Percentiles rank a stretch among this genome's conserved stretches.
phyloP scores from a whole-genome alignment of 2,113 vertebrate genomes.

The Leuciscus idus region DNA sequence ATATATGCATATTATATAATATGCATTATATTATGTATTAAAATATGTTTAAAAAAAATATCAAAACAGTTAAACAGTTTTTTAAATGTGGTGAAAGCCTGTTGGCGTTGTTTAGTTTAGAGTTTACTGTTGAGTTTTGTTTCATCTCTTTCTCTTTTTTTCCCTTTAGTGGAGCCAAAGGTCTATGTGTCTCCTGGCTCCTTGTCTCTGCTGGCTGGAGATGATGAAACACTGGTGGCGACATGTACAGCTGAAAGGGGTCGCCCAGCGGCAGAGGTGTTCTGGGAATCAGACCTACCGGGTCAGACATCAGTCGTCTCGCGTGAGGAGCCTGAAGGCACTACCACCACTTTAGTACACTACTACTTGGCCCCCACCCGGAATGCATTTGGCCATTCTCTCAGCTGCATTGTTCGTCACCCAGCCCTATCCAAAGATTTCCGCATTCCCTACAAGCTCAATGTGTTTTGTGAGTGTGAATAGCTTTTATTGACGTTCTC shows the following conservation, averaged over 20 bases:
- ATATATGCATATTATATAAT: not conserved
- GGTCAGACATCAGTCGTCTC: conserved; percentile 80
- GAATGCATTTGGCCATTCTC: conserved; percentile 83
- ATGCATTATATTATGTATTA: too few species aligned
- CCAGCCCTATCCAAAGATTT: conserved; percentile 88
- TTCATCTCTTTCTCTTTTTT: not conserved
- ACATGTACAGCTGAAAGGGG: conserved; percentile 90
- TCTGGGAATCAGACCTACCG: conserved; percentile 87
- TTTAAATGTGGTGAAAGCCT: not conserved
- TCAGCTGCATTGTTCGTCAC: conserved; percentile 92
- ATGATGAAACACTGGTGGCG: conserved; percentile 87
- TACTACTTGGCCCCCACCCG: conserved; percentile 86
- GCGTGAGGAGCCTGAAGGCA: conserved; percentile 84
- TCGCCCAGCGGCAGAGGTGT: conserved; percentile 87
- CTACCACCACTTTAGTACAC: conserved; percentile 80
- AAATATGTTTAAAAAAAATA: too few species aligned
- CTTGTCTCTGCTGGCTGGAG: conserved; percentile 84
- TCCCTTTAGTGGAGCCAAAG: conserved; percentile 88
- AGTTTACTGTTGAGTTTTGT: not conserved
- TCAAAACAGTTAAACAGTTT: too few species aligned
- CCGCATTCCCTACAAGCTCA: conserved; percentile 82
- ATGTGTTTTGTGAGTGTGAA: conserved; percentile 90
- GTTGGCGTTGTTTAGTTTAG: not conserved
- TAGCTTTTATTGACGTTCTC: not conserved
- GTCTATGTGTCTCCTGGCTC: conserved; percentile 87